These are phyloP conservation scores for Zaprionus inermis DNA, from an alignment of 1,140 invertebrate genomes.

Conservation along the genomic window DNA sequence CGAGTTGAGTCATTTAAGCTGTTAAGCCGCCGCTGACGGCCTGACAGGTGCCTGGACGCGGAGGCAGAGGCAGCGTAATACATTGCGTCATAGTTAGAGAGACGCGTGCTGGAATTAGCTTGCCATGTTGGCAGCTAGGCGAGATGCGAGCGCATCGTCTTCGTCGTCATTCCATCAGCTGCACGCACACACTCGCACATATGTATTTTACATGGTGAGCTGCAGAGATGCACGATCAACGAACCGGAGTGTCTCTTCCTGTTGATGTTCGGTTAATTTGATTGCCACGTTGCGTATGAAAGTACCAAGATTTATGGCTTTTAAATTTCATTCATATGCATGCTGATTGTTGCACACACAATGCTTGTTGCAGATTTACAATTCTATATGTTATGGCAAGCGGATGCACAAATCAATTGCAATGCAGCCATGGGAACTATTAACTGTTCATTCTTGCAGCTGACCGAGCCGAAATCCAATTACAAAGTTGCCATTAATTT, in stretches of 20 bases:
- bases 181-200: neutral
- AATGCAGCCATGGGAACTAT: slow-evolving; percentile 39
- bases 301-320: slow-evolving; percentile 68
- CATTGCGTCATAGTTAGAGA: slow-evolving; percentile 57
- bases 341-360: slow-evolving; percentile 43
- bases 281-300: slow-evolving; percentile 60
- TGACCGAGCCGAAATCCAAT: slow-evolving; percentile 46
- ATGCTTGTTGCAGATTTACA: slow-evolving; percentile 18
- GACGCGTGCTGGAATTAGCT: slow-evolving; percentile 70
- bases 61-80: slow-evolving; percentile 26
- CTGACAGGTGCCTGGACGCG: slow-evolving; percentile 65
- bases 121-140: slow-evolving; percentile 11
- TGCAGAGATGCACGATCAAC: neutral
- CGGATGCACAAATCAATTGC: slow-evolving; percentile 70
- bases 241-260: slow-evolving; percentile 11
- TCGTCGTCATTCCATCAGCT: slow-evolving; percentile 11
- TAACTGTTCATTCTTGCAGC: slow-evolving; percentile 13
- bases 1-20: slow-evolving; percentile 55
- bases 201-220: neutral
- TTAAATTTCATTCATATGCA: slow-evolving; percentile 67
- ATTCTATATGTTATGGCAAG: slow-evolving; percentile 25
- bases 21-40: slow-evolving; percentile 64
- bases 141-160: slow-evolving; percentile 14
- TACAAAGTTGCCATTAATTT: slow-evolving; percentile 45
- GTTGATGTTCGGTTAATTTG: slow-evolving; percentile 55